Evolutionary conservation across 2,888 invertebrate species (phyloP), one percentile per base, ranked within the genome.

Genomic region (Nomada lathburiana): DNA sequence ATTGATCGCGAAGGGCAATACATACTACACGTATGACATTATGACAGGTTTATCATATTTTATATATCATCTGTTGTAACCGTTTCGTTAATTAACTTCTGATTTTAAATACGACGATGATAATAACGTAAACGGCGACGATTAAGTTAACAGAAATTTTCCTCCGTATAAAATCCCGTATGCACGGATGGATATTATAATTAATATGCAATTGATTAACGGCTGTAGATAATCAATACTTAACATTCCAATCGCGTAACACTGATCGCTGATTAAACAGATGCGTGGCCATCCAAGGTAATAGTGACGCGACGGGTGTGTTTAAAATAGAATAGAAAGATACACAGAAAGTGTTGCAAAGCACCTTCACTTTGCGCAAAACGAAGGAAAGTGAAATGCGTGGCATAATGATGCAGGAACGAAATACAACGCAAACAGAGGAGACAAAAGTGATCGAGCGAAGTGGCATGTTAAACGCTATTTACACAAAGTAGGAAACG

Each of bases 191-290:
- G 67, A 63, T 47, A 50, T 53, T n/a, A 29, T 60, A 62, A 76
- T 63, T 64, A 64, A 74, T 73, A 73, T 50, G 23, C 63, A 13
- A 59, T 60, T 67, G 72, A 75, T 59, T 57, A 75, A 57, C 26
- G 65, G 13, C 57, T 64, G 63, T 64, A 53, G 62, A 16, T 75
- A 73, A 77, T 69, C 64, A 64, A 79, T 75, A 59, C 47, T 53
- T 18, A 55, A 77, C 85, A 86, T 86, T 84, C 77, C 82, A 29
- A 72, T 57, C 29, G 69, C 52, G 42, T 67, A 63, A 69, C 65
- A 80, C 78, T 76, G 73, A 84, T 84, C 68, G 68, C 55, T 73
- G 78, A 80, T 86, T 84, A 76, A 78, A 65, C n/a, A 57, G 16
- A 70, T 53, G 44, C 65, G 36, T 2, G 52, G 13, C 26, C 36